phyloP scores from a whole-genome alignment of 2,888 invertebrate species.

The Caenorhabditis plicata region DNA sequence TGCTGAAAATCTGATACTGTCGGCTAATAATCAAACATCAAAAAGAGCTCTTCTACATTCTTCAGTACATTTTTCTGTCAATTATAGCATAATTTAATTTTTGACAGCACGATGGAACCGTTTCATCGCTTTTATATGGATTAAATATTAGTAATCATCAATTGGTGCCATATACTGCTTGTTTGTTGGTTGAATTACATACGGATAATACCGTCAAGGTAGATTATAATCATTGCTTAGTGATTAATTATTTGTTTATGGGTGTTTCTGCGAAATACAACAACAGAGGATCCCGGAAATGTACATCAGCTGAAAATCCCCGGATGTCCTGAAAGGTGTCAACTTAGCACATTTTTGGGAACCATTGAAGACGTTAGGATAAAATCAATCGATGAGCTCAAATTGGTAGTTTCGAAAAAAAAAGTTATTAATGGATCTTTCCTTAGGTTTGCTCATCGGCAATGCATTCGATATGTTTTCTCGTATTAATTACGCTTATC shows the following conservation, averaged over 20 bases:
- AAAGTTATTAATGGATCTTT: no score
- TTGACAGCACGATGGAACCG: constrained; percentile 29
- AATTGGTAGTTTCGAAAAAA: no score
- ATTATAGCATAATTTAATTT: no score
- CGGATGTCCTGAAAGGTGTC: constrained; percentile 25
- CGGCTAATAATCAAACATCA: constrained; percentile 8
- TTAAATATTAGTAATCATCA: constrained; percentile 29
- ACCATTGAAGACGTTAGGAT: constrained; percentile 21
- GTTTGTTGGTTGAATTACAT: constrained; percentile 33
- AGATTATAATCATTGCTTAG: background rate
- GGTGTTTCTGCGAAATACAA: constrained; percentile 29
- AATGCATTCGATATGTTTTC: no score
- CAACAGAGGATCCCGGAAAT: constrained; percentile 26
- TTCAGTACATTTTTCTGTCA: no score
- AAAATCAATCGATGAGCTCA: constrained; percentile 17
- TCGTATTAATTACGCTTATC: no score
- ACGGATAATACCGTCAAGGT: constrained; percentile 26
- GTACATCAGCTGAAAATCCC: constrained; percentile 24
- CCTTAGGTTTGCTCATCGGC: no score
- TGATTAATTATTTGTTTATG: background rate
- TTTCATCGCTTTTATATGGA: constrained; percentile 29
- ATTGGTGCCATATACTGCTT: constrained; percentile 34
- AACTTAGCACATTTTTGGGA: constrained; percentile 17
- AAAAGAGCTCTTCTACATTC: constrained; percentile 29
- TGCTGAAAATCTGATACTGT: constrained; percentile 16